Evolutionary conservation across 2,888 invertebrate genomes (phyloP), one percentile per base, ranked within the genome.

Genomic region (Eristalis tenax): DNA sequence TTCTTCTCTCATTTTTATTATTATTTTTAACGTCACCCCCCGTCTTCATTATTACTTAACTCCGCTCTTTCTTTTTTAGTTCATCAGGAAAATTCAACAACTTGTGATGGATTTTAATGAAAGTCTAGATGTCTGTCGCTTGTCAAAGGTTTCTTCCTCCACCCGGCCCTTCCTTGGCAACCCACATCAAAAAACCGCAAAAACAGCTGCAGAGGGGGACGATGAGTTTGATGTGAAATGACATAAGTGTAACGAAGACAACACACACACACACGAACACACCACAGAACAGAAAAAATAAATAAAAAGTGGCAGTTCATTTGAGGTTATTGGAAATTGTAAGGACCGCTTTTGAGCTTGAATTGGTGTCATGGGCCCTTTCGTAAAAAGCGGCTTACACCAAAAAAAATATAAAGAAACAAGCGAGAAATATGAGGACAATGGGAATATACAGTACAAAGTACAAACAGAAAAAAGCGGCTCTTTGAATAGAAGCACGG

Each of bases 321-420:
- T 40, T 59, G 59, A 59, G 70, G 70, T 70, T 70, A 70, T 70
- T 70, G 70, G 57, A 69, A 69, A 69, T 32, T 38, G 56, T 57
- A 57, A 69, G 66, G 26, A 23, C 23, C 50, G 8, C 57, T 68
- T 28, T 69, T 56, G 28, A 40, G 38, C 38, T 26, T 59, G 43
- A 73, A 73, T 73, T 73, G 61, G 71, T 73, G 71, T 73, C 71
- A 73, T 73, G 71, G 59, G 71, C 63, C 61, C 28, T 71, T 59
- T 43, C 40, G 59, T 26, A 59, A 59, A 59, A 59, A 59, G 26
- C 50, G 50, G 50, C 50, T 50, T 50, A 59, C 3, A 59, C 15
- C 13, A 26, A 18, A 26, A 59, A 59, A 59, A 26, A 10, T 22
- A 18, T 18, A 18, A 18, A 18, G 22, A 56, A 56, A 56, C 15